Percentiles rank a stretch among this genome's conserved stretches.
Conservation (phyloP, 2,113 vertebrate genomes). For the Microcebus lehilahytsara region DNA sequence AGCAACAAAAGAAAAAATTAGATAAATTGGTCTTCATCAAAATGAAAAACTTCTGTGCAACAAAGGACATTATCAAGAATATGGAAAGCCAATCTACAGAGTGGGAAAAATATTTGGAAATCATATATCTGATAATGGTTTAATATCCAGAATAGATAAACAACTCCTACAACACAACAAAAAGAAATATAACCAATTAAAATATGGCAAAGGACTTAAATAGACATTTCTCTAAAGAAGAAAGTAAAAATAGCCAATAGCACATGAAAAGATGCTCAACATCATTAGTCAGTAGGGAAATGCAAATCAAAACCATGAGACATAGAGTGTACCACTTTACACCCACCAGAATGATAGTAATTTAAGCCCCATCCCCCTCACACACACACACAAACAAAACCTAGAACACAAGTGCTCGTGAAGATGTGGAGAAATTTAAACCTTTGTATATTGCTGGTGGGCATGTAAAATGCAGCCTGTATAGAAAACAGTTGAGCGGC, state of each 20-base stretch:
- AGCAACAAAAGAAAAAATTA: background rate
- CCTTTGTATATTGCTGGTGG: background rate
- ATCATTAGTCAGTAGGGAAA: background rate
- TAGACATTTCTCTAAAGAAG: background rate
- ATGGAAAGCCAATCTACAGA: background rate
- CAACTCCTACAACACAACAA: background rate
- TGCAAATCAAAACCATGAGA: background rate
- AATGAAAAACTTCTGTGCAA: background rate
- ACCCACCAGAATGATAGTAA: background rate
- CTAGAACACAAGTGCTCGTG: background rate
- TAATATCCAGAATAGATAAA: background rate
- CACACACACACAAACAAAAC: background rate
- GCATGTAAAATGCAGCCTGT: background rate
- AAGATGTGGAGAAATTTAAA: background rate
- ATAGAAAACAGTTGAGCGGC: background rate
- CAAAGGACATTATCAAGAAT: background rate
- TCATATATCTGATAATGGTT: background rate
- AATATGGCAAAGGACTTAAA: background rate
- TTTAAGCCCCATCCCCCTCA: background rate
- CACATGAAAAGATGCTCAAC: background rate
- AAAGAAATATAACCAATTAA: background rate
- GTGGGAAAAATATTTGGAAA: constrained; percentile 28
- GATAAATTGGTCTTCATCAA: background rate
- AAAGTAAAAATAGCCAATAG: background rate
- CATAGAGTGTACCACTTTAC: background rate